Evolutionary conservation across 2,113 vertebrate genomes (phyloP).

Genomic region (Toxostoma redivivum): DNA sequence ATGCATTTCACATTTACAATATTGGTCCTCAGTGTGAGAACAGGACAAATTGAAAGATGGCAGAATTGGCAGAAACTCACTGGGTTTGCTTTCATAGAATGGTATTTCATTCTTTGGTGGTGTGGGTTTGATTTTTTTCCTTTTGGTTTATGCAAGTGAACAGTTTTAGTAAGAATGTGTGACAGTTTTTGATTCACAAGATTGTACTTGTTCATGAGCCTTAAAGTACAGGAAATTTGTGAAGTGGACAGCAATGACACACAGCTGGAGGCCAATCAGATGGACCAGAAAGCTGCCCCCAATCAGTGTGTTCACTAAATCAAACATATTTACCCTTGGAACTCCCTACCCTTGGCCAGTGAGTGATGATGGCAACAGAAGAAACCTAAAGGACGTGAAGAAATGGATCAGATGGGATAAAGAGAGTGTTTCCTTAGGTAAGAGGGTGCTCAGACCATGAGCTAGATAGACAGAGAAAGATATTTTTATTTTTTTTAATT

Average conservation of each 20-base stretch:
- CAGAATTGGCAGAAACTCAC: background rate
- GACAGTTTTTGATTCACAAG: background rate
- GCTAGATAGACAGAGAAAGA: background rate
- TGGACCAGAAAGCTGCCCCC: background rate
- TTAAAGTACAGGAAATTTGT: background rate
- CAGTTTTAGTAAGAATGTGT: background rate
- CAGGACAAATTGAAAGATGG: background rate
- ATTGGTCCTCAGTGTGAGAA: background rate
- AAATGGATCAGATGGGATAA: background rate
- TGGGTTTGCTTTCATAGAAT: background rate
- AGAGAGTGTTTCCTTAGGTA: background rate
- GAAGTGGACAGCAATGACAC: too few relatives aligned
- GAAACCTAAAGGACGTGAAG: background rate
- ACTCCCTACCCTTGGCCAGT: background rate
- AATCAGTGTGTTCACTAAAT: background rate
- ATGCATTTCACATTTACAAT: background rate
- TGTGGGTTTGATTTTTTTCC: background rate
- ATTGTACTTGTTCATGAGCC: background rate
- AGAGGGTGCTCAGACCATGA: background rate
- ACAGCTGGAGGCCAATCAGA: background rate
- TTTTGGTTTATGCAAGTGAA: background rate
- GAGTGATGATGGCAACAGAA: background rate
- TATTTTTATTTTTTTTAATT: background rate
- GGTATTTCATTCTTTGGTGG: background rate
- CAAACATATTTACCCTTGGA: background rate